Percentiles rank a stretch among this genome's conserved stretches.
These are phyloP conservation scores for Drosophila tristis DNA, from an alignment of 1,140 invertebrate species.

Conservation along the genomic window DNA sequence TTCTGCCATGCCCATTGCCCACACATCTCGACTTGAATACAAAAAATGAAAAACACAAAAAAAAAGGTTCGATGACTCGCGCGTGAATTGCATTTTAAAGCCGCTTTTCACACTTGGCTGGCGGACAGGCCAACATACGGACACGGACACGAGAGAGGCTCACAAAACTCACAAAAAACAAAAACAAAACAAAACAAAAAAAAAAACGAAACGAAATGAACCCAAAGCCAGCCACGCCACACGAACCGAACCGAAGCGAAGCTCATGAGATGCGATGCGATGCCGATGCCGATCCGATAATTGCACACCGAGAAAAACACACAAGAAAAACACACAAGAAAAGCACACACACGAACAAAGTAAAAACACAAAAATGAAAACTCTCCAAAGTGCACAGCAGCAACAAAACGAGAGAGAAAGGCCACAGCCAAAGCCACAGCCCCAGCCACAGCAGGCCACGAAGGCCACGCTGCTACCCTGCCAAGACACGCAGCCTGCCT, in stretches of 20 bases:
- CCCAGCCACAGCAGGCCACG: no score
- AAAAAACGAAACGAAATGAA: neutral
- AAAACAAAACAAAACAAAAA: neutral
- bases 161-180: no score
- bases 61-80: constrained; percentile 45
- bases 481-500: no score
- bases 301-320: constrained; percentile 29
- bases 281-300: constrained; percentile 29
- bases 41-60: neutral
- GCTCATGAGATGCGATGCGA: constrained; percentile 26
- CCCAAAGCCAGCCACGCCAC: constrained; percentile 7
- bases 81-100: constrained; percentile 52
- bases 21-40: neutral
- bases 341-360: neutral
- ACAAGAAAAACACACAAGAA: neutral
- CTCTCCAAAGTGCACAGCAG: constrained; percentile 12
- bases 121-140: neutral
- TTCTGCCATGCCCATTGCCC: no score
- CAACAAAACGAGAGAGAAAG: neutral
- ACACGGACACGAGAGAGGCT: no score
- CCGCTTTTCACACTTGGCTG: constrained; percentile 2
- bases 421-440: no score
- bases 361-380: constrained; percentile 15
- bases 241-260: neutral
- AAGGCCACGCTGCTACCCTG: no score